These are phyloP conservation scores for Amphipyra tragopoginis DNA, from an alignment of 2,888 invertebrate genomes.

Conservation along the genomic window DNA sequence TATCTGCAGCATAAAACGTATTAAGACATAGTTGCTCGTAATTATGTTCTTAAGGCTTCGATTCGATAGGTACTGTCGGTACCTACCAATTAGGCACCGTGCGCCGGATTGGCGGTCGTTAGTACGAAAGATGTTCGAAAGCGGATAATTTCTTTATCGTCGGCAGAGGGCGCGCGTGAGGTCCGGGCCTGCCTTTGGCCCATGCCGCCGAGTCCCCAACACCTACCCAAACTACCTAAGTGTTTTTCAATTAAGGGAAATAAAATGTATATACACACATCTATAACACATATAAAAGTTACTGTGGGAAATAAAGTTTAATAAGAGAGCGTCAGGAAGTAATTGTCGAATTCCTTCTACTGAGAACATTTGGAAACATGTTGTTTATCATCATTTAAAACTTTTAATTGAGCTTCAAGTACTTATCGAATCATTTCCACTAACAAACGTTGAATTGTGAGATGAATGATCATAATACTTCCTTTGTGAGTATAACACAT, in stretches of 20 bases:
- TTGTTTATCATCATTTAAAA: slow-evolving; percentile 27
- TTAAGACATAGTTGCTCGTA: slow-evolving; percentile 37
- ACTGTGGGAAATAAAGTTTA: slow-evolving; percentile 49
- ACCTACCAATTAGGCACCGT: slow-evolving; percentile 74
- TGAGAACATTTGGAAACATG: slow-evolving; percentile 22
- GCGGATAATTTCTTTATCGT: slow-evolving; percentile 84
- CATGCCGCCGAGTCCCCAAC: slow-evolving; percentile 62
- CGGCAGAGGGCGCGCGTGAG: slow-evolving; percentile 75
- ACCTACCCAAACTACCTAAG: slow-evolving; percentile 62
- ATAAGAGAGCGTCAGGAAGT: slow-evolving; percentile 44
- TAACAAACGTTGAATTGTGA: slow-evolving; percentile 16
- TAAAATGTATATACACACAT: slow-evolving; percentile 57
- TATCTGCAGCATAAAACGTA: slow-evolving; percentile 22
- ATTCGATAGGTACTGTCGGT: slow-evolving; percentile 55
- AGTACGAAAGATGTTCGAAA: slow-evolving; percentile 77
- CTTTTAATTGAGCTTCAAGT: slow-evolving; percentile 32
- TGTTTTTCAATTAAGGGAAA: slow-evolving; percentile 63
- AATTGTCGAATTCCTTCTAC: slow-evolving; percentile 45
- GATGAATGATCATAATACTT: slow-evolving; percentile 10
- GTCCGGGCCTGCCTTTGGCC: slow-evolving; percentile 73
- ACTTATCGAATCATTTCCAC: slow-evolving; percentile 9
- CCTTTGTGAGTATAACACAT: slow-evolving; percentile 10
- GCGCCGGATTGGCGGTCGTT: slow-evolving; percentile 73
- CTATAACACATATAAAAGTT: slow-evolving; percentile 45
- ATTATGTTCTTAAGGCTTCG: slow-evolving; percentile 55